Base-by-base conservation (phyloP, 2,113 vertebrate species). In the Bubo bubo region DNA sequence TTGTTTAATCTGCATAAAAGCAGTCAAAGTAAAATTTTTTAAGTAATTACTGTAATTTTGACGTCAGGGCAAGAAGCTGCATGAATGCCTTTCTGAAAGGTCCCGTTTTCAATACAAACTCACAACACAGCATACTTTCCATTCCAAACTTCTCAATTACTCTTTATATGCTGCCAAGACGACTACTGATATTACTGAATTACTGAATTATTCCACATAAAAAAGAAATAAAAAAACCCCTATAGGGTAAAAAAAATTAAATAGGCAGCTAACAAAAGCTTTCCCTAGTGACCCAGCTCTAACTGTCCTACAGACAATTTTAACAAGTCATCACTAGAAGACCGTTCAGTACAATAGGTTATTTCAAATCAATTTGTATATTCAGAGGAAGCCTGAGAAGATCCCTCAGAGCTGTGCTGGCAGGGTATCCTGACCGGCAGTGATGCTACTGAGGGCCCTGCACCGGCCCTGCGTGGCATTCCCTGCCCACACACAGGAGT, bases 51-150 rank as follows among this genome's bases (percentile, higher is more conserved):
- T 60, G 79, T 43, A 35, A 74, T 76, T 91, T 20, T 66, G 50
- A 88, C 24, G 3, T 84, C 68, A 82, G 81, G 39, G 55, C 64
- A 94, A 91, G 93, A 67, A 94, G 53, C 68, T 49, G 53, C 79
- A 84, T 27, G 43, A 93, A 81, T 59, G 71, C 77, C 15, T 66
- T 43, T 91, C 55, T 72, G 86, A 79, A 97, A 97, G 88, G 94
- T 79, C 95, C 84, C 50, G 7, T 67, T 77, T 94, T 97, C 58
- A 67, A 66, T 4, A 85, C 64, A 75, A 73, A 85, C 70, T 86
- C 93, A 67, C 86, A 83, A 27, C 70, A 81, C 7, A 3, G 71
- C 79, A 90, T 75, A 67, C 24, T 85, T 93, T 68, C 70, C 90
- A 84, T 85, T 94, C 71, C 64, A 79, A 70, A 83, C 70, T 60